Base-by-base conservation (phyloP, 2,113 vertebrate genomes). In the Hydrolagus affinis region DNA sequence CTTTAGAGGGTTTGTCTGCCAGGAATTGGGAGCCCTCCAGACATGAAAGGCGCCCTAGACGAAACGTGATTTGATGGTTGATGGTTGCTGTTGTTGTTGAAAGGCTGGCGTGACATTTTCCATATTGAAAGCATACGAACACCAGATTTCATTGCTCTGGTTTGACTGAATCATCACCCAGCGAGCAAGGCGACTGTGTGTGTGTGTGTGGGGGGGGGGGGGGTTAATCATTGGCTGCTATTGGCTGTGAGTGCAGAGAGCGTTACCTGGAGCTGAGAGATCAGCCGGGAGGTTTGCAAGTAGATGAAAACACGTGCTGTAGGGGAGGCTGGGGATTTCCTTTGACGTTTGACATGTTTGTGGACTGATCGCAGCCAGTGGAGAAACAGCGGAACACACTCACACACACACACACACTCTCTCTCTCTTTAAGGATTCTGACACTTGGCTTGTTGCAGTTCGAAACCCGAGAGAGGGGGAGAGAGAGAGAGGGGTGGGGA, bases 291-390 rank as follows among this genome's bases (percentile, higher is more conserved):
- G 75, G 76, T 44, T 44, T 44, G 44, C 66, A 10, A 8, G 28
- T 68, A 30, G 90, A 91, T 89, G 86, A 89, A 91, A 90, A 87
- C 91, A 93, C 92, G 92, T 92, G 91, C 90, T 91, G 85, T 86
- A 85, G 86, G 75, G 86, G 89, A 89, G 87, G 87, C 87, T 87
- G 19, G 88, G 83, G 89, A 85, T 87, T 90, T 91, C 91, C 6
- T 91, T 88, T 89, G 87, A 88, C 73, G 85, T 89, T 76, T 87
- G 87, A 88, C 73, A 89, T 78, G 86, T 86, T 86, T 66, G 72
- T 88, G 80, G 87, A 85, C 86, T 72, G 83, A 86, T 87, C 85
- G 69, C 87, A 88, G 87, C 86, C 88, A 87, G 62, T 68, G 86
- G 59, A 85, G 87, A 28, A 83, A 83, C 66, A 6, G 60, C 62